Evolutionary conservation across 2,113 vertebrate species (phyloP), one percentile per base, ranked within the genome.

Genomic region (Edolisoma coerulescens): DNA sequence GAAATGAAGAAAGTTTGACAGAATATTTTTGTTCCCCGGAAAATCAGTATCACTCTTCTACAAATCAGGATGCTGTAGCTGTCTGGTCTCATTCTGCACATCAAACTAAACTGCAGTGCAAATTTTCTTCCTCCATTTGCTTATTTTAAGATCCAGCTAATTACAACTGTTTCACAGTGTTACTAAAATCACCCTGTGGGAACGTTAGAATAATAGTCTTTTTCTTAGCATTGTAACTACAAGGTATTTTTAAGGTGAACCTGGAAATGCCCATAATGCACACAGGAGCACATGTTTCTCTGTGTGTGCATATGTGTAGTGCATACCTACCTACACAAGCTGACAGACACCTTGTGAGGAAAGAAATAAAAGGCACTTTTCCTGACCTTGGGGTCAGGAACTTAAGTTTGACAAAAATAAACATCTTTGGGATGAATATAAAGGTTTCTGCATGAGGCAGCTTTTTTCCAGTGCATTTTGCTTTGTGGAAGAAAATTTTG

Each of bases 91-190:
- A 74, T 93, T 93, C 73, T 78, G 73, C 79, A 81, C 3, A 0
- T 82, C 2, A 9, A 95, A 68, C 71, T 89, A 73, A 90, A 83
- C 35, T 47, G 57, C 65, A 88, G 52, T 73, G 84, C 87, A 95
- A 75, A 93, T 84, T 77, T 86, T 93, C 53, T 57, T 81, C 56
- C 77, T 94, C 70, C 59, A 39, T 89, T 95, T 95, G 52, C 73
- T 74, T 91, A 84, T 94, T 95, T 96, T 88, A 94, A 97, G 67
- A 59, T 92, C 61, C 41, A 61, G 82, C 84, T 94, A 95, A 96
- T 96, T 96, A 88, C 89, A 94, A 79, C 77, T 94, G 21, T 78
- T 90, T 89, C 87, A 87, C 57, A 90, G 71, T 39, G 83, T 95
- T 86, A 67, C 78, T 89, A 87, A 97, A 70, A 95, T 93, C 75